phyloP scores from a whole-genome alignment of 2,113 vertebrate species.

The Otus sunia region DNA sequence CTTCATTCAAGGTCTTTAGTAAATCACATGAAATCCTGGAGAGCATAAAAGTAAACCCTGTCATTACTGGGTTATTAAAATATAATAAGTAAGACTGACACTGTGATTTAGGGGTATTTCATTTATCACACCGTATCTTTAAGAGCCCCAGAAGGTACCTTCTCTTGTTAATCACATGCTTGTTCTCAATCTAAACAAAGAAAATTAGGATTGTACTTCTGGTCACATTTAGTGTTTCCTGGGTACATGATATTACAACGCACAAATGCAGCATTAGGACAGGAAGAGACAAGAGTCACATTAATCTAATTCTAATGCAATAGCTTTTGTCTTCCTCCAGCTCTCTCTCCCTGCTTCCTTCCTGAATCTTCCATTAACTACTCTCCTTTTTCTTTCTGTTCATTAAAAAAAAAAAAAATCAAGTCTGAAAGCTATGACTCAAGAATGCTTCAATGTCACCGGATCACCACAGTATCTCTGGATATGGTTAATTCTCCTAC shows the following conservation, averaged over 20 bases:
- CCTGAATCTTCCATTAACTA: background rate
- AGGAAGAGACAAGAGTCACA: background rate
- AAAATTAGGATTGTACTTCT: background rate
- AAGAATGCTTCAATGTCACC: background rate
- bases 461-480: background rate
- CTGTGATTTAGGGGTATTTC: background rate
- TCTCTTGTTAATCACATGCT: background rate
- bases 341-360: background rate
- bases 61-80: background rate
- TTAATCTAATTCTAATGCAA: background rate
- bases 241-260: background rate
- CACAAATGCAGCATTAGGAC: background rate
- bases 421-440: background rate
- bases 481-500: background rate
- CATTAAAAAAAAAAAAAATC: background rate
- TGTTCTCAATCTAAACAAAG: background rate
- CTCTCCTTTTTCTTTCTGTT: background rate
- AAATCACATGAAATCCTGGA: background rate
- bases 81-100: background rate
- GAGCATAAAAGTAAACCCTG: background rate
- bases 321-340: background rate
- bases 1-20: background rate
- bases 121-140: background rate
- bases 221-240: background rate
- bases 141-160: background rate